Evolutionary conservation across 2,888 invertebrate genomes (phyloP), one percentile per base, ranked within the genome.

Genomic region (Arge pagana): DNA sequence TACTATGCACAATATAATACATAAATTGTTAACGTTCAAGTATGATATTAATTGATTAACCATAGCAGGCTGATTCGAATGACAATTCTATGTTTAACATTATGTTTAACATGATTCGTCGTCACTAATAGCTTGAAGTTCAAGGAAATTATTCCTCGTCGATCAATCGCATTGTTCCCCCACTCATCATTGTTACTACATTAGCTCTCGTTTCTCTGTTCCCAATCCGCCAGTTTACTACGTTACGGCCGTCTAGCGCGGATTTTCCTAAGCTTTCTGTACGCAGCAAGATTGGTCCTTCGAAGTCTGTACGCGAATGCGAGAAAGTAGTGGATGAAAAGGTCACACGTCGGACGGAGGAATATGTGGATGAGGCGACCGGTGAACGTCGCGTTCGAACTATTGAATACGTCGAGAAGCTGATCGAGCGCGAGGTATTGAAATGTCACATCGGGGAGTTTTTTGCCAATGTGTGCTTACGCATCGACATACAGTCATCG

Each of bases 391-490:
- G 87, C 81, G 87, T 93, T 77, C 85, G 93, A 81, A 93, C 93
- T 70, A 87, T 93, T 80, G 92, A 93, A 84, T 92, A 92, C 83
- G 90, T 93, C 80, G 93, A 93, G 85, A 93, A 93, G 85, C 87
- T 92, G 81, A 92, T 93, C 82, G 93, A 93, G 82, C 92, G 89
- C 85, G 93, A 93, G 93, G 93, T 93, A 92, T 66, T 33, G 8
- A 15, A 45, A 45, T 23, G 45, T 15, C 23, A 33, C 33, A 33
- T 45, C 23, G 15, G 45, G 23, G 19, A 24, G 11, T 33, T 33
- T 6, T 56, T 48, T 21, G 10, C 10, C 4, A 11, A 45, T 37
- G 18, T 45, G 39, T 35, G 41, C 18, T 51, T 35, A 33, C 31
- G 30, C 37, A 40, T 52, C 26, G n/a, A 11, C 21, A 16, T 28